Conservation (phyloP, 2,797 vertebrate species). For the Diplodus puntazzo region DNA sequence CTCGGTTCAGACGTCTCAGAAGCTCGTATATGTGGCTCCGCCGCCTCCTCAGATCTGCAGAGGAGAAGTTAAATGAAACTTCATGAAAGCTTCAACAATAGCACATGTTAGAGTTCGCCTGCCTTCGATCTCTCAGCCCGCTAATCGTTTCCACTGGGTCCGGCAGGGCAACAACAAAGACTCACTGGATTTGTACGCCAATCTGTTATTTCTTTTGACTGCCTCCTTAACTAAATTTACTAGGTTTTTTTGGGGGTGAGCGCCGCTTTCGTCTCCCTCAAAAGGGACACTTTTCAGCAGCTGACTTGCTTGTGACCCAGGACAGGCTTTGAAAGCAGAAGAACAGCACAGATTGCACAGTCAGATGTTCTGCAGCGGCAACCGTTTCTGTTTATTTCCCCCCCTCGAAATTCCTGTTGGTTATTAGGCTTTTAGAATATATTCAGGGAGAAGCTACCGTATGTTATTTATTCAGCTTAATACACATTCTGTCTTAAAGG, state of each 20-base stretch:
- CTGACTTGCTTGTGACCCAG: constrained; percentile 54
- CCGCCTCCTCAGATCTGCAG: constrained; percentile 53
- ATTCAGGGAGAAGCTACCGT: constrained; percentile 7
- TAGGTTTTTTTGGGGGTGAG: constrained; percentile 44
- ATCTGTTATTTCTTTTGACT: constrained; percentile 68
- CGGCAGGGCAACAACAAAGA: constrained; percentile 69
- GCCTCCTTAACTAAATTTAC: constrained; percentile 55
- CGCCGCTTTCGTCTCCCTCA: constrained; percentile 63
- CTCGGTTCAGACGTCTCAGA: constrained; percentile 61
- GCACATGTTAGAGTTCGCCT: constrained; percentile 49
- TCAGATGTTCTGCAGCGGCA: constrained; percentile 34
- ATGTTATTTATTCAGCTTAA: constrained; percentile 7
- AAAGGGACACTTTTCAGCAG: constrained; percentile 52
- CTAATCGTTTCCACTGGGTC: constrained; percentile 64
- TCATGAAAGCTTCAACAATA: constrained; percentile 68
- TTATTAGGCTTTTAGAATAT: constrained; percentile 32
- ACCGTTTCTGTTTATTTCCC: constrained; percentile 14
- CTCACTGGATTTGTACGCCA: constrained; percentile 47
- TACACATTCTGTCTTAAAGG: not conserved
- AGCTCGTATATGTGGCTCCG: constrained; percentile 45
- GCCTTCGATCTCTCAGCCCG: constrained; percentile 44
- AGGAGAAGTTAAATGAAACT: constrained; percentile 62
- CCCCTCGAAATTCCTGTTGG: not conserved
- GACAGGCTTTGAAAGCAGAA: constrained; percentile 55
- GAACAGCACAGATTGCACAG: constrained; percentile 29